These are phyloP conservation scores for Chlamydotis undulata DNA, from an alignment of 2,113 vertebrate species.

Conservation along the genomic window DNA sequence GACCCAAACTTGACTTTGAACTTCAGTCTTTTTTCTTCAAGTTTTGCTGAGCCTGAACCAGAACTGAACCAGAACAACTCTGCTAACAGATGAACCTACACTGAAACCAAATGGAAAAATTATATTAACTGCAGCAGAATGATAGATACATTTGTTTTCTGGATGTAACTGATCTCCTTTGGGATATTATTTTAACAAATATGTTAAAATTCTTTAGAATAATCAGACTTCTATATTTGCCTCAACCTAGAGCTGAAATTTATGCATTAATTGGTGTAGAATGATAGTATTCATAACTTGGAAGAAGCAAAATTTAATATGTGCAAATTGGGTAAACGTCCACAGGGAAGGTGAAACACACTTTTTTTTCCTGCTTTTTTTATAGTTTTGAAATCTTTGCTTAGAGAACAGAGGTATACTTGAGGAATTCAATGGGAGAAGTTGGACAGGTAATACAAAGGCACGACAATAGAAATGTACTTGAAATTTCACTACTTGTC, in stretches of 20 bases:
- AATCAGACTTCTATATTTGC: not conserved
- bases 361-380: not conserved
- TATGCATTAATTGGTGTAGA: not conserved
- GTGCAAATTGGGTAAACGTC: not conserved
- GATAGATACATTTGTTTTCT: not conserved
- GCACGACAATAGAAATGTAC: not conserved
- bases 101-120: not conserved
- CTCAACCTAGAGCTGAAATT: not conserved
- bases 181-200: not conserved
- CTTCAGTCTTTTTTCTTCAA: not conserved
- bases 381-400: not conserved
- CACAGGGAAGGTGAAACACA: not conserved
- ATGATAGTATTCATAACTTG: not conserved
- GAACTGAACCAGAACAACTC: not conserved
- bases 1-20: not conserved
- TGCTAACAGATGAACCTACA: not conserved
- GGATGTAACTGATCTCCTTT: not conserved
- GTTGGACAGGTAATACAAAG: not conserved
- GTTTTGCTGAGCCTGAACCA: not conserved
- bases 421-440: not conserved
- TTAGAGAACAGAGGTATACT: not conserved
- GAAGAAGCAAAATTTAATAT: not conserved
- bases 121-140: not conserved
- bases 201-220: not conserved
- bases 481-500: not conserved